Evolutionary conservation across 1,140 invertebrate species (phyloP), one percentile per base, ranked within the genome.

Genomic region (Eupristina koningsbergeri): DNA sequence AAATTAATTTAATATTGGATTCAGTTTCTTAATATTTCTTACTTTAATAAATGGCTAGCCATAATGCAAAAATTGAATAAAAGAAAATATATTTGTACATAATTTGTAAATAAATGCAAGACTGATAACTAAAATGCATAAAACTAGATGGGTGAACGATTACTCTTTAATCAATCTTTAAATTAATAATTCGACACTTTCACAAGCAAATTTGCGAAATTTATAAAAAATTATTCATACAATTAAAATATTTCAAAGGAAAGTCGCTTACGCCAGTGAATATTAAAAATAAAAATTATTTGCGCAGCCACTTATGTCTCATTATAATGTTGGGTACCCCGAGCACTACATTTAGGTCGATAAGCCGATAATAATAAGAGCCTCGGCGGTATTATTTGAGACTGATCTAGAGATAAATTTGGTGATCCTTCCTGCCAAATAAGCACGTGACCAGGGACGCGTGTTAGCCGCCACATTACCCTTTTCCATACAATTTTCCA

Each of bases 401-500:
- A 5, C 0, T 58, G 74, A 83, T 77, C 22, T 67, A 17, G 53
- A 78, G 64, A 69, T 81, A 77, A 67, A n/a, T n/a, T n/a, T n/a
- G n/a, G 22, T 19, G 39, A 7, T 29, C 15, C 74, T n/a, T 69
- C n/a, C 71, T 29, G 8, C 34, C 58, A 77, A 77, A 77, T 67
- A 69, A 76, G 73, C 61, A 83, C 74, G 74, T 58, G 31, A 50
- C 6, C 41, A 75, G 22, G 8, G 26, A 29, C 47, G 9, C 87
- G 88, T 89, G 89, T 26, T 1, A 36, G 39, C 39, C 53, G 26
- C 15, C 31, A 17, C 26, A 50, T 2, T 31, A 53, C 29, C 53
- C 11, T 41, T 78, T 41, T 41, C 31, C 89, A 88, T 91, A 88
- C 89, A 73, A 79, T 83, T 83, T 78, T 73, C 64, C 81, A 6